Base-by-base conservation (phyloP, 2,888 invertebrate species). In the Brachycybe producta region DNA sequence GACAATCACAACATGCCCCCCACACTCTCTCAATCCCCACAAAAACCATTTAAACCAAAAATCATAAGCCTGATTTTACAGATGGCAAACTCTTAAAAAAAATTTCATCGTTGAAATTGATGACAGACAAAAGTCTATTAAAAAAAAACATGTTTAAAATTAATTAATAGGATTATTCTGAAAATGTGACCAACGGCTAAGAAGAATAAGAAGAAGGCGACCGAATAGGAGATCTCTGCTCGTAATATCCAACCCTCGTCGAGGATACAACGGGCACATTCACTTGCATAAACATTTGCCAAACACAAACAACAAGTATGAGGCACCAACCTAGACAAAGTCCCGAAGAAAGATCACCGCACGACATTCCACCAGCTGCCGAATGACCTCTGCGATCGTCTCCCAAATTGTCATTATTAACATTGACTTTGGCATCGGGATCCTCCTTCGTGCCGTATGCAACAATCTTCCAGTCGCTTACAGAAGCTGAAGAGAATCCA, bases 391-490 rank as follows among this genome's bases (percentile, higher is more conserved):
- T n/a, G 54, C 54, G 28, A 57, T 56, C 40, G 54, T 54, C 46
- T 51, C 49, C 8, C 45, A 26, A 15, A 44, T 57, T 52, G 51
- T 53, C 45, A 55, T 49, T 32, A 42, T 54, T 54, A 50, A 52
- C n/a, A n/a, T 38, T 26, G 48, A 26, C 26, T 26, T 65, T 63
- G 5, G 63, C 62, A 30, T 67, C 65, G 44, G 73, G 71, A 56
- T 70, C 62, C 47, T 69, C 72, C 54, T 74, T 80, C 52, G 92
- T 92, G 60, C 94, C 94, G 68, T 91, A 88, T 66, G 92, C 77
- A 64, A 87, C 82, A 66, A 94, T 75, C 55, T 88, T 84, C 94
- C 92, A 94, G 67, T 85, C 86, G 72, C 86, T 84, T 61, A 94
- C 76, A 57, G 83, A 80, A 54, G 88, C 88, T 67, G 86, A 80